Evolutionary conservation across 2,113 vertebrate genomes (phyloP).

Genomic region (Nothocercus julius): DNA sequence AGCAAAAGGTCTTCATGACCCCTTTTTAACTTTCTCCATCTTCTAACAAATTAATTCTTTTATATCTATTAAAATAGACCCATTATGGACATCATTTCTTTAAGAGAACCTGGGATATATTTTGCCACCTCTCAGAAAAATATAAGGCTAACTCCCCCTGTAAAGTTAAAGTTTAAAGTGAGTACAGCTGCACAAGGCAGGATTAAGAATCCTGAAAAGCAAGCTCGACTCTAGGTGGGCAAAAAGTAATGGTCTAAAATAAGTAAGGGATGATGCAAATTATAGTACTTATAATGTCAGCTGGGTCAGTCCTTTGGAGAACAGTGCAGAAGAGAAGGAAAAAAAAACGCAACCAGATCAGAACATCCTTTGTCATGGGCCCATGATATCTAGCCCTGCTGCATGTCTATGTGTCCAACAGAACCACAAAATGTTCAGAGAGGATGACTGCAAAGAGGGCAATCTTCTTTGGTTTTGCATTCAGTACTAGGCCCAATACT

Average conservation of each 20-base stretch:
- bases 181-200: neutral
- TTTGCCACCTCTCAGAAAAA: neutral
- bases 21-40: neutral
- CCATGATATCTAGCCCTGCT: neutral
- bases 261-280: neutral
- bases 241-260: neutral
- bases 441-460: neutral
- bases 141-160: neutral
- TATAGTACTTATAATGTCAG: neutral
- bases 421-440: neutral
- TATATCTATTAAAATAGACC: neutral
- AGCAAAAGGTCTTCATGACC: neutral
- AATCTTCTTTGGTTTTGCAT: neutral
- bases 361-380: neutral
- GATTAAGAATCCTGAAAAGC: neutral
- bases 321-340: neutral
- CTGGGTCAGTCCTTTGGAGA: neutral
- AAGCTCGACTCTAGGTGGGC: neutral
- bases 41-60: neutral
- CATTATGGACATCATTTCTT: neutral
- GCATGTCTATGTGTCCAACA: neutral
- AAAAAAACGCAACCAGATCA: neutral
- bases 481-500: neutral
- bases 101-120: neutral
- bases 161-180: neutral